Evolutionary conservation across 2,888 invertebrate species (phyloP), one percentile per base, ranked within the genome.

Genomic region (Thalpophila matura): DNA sequence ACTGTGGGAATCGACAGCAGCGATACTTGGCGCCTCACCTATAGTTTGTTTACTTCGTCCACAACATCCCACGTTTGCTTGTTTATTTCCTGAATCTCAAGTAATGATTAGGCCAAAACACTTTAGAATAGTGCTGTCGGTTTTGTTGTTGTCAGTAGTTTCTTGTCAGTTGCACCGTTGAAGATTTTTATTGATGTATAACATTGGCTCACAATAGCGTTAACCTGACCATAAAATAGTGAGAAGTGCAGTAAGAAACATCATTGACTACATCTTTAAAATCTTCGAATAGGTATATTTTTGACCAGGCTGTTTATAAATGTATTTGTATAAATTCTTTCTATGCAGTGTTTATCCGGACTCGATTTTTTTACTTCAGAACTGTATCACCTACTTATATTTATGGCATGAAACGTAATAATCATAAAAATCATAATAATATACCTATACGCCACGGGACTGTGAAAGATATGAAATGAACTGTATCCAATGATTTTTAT

Each of bases 401-500:
- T 64, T 68, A 64, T 27, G 47, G 42, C 31, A 46, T 29, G 55
- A 61, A 65, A 45, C 55, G 49, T 43, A 62, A 63, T 56, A 49
- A 61, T 49, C 50, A 42, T 77, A 64, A 72, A 51, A 51, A 55
- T 45, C 42, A 35, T 27, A 37, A 35, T 27, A 37, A 33, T 26
- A 31, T 18, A 43, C 27, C 55, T 42, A 46, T 37, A 57, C 29
- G 9, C 37, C 51, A 58, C 45, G 47, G 40, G 59, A 65, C 67
- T 75, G 74, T 77, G 78, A 83, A 80, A 79, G 79, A 81, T 75
- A 74, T 70, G 46, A 68, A 63, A 74, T 70, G 46, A 62, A 66
- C 50, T 66, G 66, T 51, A 70, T 74, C 72, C 83, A 77, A 83
- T 83, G 80, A 81, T 86, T 86, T 85, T 84, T 83, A 83, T 83